Evolutionary conservation across 2,888 invertebrate genomes (phyloP), one percentile per base, ranked within the genome.

Genomic region (Napeogenes inachia): DNA sequence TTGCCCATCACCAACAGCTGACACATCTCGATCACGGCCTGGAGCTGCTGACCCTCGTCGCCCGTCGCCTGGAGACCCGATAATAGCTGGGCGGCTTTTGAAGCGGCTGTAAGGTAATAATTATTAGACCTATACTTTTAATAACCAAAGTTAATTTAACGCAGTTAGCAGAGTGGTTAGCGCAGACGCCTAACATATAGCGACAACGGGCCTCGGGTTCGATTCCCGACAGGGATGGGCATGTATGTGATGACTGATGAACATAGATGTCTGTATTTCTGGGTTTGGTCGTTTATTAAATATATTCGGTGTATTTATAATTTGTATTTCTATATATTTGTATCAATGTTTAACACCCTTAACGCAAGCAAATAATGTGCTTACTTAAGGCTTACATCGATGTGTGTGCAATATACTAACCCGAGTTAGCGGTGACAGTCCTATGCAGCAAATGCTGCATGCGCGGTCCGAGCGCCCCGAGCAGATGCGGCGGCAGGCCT

Each of bases 1-100:
- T 99, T 99, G 71, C 99, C 99, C 99, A 99, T 99, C 45, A 99
- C 98, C 61, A 99, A 92, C 85, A 99, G 94, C 91, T 99, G 98
- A 83, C 98, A 98, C 98, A 99, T 98, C 90, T 99, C 98, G 68
- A 98, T 98, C 46, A 98, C 98, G 2, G 98, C 97, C 81, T 98
- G 98, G 67, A 99, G 89, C 85, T 99, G 98, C 78, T 98, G 97
- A 8, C 97, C 97, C 80, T 99, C 98, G 82, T 99, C 98, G 4
- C 96, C 97, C 32, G 95, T 95, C 3, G 98, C 96, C 83, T 98
- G 98, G 68, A 99, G 91, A 0, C 98, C 98, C 71, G 96, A 95
- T 54, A 99, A 87, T 56, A 99, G 89, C 79, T 98, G 98, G 77
- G 98, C 98, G 1, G 98, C 98, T 92, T 98, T 98, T 4, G 96